Percentiles rank a stretch among this genome's conserved stretches.
phyloP scores from a whole-genome alignment of 2,113 vertebrate species.

The Peromyscus californicus region DNA sequence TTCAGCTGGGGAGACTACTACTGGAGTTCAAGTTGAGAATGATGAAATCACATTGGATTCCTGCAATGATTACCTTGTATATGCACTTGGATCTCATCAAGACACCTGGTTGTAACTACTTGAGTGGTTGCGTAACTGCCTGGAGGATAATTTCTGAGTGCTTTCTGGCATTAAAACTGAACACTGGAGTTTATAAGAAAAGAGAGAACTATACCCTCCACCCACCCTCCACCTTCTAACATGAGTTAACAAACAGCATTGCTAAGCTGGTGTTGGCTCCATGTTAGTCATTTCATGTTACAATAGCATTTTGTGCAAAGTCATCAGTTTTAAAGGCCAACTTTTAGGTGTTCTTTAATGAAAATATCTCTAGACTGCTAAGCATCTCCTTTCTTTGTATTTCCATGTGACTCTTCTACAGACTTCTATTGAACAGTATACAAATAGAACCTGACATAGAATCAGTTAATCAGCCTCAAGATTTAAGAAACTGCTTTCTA shows the following conservation, averaged over 20 bases:
- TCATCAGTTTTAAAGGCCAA: neutral
- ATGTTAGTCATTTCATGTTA: neutral
- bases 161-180: neutral
- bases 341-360: neutral
- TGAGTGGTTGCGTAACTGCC: neutral
- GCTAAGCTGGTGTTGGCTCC: neutral
- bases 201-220: neutral
- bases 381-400: neutral
- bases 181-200: neutral
- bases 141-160: neutral
- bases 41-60: neutral
- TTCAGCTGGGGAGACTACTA: neutral
- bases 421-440: neutral
- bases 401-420: neutral
- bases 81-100: neutral
- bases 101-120: too few relatives aligned
- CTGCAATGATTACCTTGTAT: neutral
- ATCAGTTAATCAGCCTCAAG: slow-evolving; percentile 28
- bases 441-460: neutral
- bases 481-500: neutral
- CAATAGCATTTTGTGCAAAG: neutral
- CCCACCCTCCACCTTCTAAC: neutral
- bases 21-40: neutral
- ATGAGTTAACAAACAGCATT: neutral
- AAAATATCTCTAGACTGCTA: neutral